Conservation (phyloP, 2,797 vertebrate genomes). For the Cryptoprocta ferox region DNA sequence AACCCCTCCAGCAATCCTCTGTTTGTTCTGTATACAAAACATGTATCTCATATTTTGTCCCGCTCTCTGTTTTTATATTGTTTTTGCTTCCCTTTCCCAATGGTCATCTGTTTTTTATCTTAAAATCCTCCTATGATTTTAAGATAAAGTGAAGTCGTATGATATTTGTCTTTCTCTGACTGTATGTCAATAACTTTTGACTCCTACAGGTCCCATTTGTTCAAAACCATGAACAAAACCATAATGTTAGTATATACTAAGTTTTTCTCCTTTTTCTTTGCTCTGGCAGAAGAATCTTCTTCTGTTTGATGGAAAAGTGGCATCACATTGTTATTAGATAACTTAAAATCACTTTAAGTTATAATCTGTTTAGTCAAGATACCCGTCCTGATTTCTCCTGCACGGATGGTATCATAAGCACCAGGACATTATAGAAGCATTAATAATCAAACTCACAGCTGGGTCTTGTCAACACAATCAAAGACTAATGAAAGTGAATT, state of each 20-base stretch:
- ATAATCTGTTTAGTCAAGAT: slow-evolving; percentile 45
- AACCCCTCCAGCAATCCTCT: no score
- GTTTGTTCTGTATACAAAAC: no score
- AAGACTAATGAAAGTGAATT: slow-evolving; percentile 65
- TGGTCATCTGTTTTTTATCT: no score
- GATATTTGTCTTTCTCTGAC: no score
- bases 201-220: neutral
- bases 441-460: slow-evolving; percentile 72
- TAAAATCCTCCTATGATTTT: no score
- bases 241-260: neutral
- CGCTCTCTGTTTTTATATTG: no score
- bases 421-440: slow-evolving; percentile 52
- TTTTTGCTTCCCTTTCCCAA: no score
- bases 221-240: neutral
- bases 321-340: slow-evolving; percentile 10
- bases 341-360: slow-evolving; percentile 60
- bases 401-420: slow-evolving; percentile 19
- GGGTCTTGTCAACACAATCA: slow-evolving; percentile 71
- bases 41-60: no score
- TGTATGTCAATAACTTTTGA: slow-evolving; percentile 6
- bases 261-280: slow-evolving; percentile 32
- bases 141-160: no score
- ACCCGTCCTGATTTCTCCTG: slow-evolving; percentile 30
- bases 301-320: slow-evolving; percentile 38
- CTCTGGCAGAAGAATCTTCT: neutral